Base-by-base conservation (phyloP, 2,888 invertebrate species). In the Camponotus fellah region DNA sequence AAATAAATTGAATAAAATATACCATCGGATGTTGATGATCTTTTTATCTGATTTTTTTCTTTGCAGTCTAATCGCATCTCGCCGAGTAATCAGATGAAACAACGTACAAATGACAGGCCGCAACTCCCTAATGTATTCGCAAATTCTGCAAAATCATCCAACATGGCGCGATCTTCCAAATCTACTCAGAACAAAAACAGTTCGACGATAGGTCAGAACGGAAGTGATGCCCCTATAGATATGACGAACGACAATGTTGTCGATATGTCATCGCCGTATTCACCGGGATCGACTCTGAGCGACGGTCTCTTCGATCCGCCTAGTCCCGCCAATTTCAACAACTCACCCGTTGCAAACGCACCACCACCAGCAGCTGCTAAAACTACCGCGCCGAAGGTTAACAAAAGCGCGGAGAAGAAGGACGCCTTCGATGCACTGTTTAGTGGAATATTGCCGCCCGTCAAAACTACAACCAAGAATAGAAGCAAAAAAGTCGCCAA, bases 231-330 rank as follows among this genome's bases (percentile, higher is more conserved):
- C 0, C 86, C 81, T 46, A 86, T 92, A 10, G 94, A 94, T 10
- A 88, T 90, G 58, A 88, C 92, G 0, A 95, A 95, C 58, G 97
- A 97, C 89, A 96, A 96, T 69, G 96, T 96, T 88, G 26, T 79
- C 17, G 97, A 97, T 90, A 96, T 97, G 93, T 97, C 97, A 89
- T 98, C 98, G 34, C 98, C 98, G 0, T 98, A 98, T 95, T 98
- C 98, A 71, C 98, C 98, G 0, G 98, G 97, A 66, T 98, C 98
- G n/a, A 97, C 97, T 91, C 97, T 98, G 95, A 98, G 97, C 93
- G 98, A 98, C 91, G 98, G 98, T 94, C 96, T 98, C 87, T 98
- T 98, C 95, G 97, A 97, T 94, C 98, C 98, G 74, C 98, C 97
- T 37, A 94, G 95, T 65, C 94, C 95, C 2, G 92, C 88, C 2